Evolutionary conservation across 2,113 vertebrate species (phyloP).

Genomic region (Cebus imitator): DNA sequence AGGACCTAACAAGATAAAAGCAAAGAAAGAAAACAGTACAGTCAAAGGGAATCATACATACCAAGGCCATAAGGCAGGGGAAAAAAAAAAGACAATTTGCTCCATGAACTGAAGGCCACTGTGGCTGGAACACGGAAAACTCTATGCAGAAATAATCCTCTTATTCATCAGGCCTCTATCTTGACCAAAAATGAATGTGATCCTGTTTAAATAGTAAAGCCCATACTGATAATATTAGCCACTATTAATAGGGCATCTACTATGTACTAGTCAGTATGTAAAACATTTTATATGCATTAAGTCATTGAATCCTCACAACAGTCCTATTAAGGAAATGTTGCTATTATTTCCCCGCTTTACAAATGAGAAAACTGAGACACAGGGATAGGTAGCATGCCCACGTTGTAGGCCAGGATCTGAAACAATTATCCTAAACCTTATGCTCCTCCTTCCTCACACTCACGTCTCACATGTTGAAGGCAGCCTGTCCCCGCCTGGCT

Average conservation of each 20-base stretch:
- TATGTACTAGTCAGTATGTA: not conserved
- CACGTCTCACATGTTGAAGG: not conserved
- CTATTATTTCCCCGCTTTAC: not conserved
- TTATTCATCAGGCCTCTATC: not conserved
- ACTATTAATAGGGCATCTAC: not conserved
- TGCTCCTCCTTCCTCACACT: not conserved
- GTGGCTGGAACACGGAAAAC: not conserved
- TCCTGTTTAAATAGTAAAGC: not conserved
- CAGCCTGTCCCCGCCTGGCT: not conserved
- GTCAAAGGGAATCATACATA: not conserved
- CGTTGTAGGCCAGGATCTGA: not conserved
- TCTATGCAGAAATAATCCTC: not conserved
- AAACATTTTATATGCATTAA: not conserved
- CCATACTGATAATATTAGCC: not conserved
- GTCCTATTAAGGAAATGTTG: not conserved
- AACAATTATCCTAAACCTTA: not conserved
- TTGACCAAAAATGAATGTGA: not conserved
- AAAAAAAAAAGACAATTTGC: not conserved
- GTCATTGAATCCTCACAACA: not conserved
- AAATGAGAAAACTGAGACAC: not conserved
- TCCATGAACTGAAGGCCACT: not conserved
- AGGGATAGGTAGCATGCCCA: not conserved
- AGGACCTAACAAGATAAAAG: not conserved
- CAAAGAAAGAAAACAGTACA: not conserved
- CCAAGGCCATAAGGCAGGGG: not conserved